Percentiles rank a stretch among this genome's conserved stretches.
phyloP scores from a whole-genome alignment of 2,888 invertebrate species.

The Agriopis marginaria region DNA sequence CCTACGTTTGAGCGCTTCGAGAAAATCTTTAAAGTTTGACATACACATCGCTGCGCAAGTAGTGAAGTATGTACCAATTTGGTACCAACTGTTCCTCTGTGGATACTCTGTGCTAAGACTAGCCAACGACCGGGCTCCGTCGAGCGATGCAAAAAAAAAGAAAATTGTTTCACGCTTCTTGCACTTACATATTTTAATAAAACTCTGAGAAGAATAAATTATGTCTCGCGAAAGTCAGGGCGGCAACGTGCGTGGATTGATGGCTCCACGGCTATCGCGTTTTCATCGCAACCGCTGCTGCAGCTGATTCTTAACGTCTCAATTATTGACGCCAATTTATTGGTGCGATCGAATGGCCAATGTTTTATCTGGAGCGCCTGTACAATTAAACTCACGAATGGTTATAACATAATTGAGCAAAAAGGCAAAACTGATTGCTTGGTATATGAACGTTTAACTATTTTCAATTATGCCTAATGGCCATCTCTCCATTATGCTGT shows the following conservation, averaged over 20 bases:
- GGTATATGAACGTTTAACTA: not conserved
- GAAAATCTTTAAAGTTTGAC: no score
- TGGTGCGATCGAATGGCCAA: slow-evolving; percentile 53
- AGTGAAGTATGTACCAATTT: not conserved
- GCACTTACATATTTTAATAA: slow-evolving; percentile 82
- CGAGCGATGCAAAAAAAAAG: slow-evolving; percentile 74
- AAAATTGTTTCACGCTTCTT: slow-evolving; percentile 84
- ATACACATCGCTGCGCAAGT: not conserved
- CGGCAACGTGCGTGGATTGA: slow-evolving; percentile 65
- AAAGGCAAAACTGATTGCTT: slow-evolving; percentile 6
- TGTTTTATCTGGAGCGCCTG: slow-evolving; percentile 42
- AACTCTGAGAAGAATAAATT: slow-evolving; percentile 79
- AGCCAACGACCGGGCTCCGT: slow-evolving; percentile 57
- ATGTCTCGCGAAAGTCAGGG: slow-evolving; percentile 80
- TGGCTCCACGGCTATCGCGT: slow-evolving; percentile 70
- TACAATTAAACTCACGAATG: slow-evolving; percentile 19
- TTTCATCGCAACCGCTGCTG: slow-evolving; percentile 74
- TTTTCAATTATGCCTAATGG: not conserved
- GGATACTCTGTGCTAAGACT: slow-evolving; percentile 4
- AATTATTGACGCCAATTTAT: slow-evolving; percentile 64
- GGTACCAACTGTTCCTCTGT: not conserved
- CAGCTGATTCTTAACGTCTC: slow-evolving; percentile 62
- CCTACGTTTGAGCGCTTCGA: no score
- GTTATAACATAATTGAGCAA: slow-evolving; percentile 10
- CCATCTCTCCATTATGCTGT: no score